Evolutionary conservation across 1,140 invertebrate genomes (phyloP).

Genomic region (Wasmannia auropunctata): DNA sequence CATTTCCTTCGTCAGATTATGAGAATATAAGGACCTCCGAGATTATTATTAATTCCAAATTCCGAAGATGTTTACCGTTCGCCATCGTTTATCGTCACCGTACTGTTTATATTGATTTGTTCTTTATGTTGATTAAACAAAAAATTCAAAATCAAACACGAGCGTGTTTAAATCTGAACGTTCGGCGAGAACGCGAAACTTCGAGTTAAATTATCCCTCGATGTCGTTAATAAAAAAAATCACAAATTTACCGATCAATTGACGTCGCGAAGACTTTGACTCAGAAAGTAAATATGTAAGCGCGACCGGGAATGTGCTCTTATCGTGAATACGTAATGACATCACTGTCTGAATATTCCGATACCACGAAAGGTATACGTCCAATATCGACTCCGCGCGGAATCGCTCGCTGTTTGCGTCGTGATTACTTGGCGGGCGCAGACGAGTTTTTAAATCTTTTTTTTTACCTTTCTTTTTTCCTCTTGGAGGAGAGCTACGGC

Average conservation of each 20-base stretch:
- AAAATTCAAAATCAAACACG: neutral
- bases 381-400: neutral
- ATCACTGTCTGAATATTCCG: slow-evolving; percentile 37
- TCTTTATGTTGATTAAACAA: slow-evolving; percentile 11
- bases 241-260: slow-evolving; percentile 27
- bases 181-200: neutral
- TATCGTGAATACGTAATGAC: slow-evolving; percentile 38
- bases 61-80: neutral
- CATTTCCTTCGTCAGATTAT: neutral
- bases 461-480: neutral
- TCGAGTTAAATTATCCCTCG: neutral
- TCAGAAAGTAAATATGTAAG: slow-evolving; percentile 32
- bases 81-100: neutral
- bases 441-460: neutral
- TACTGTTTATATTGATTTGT: neutral
- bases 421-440: neutral
- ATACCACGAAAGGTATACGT: slow-evolving; percentile 20
- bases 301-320: slow-evolving; percentile 20
- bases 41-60: neutral
- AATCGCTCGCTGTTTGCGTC: neutral
- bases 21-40: neutral
- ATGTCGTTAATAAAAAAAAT: slow-evolving; percentile 32
- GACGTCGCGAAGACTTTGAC: slow-evolving; percentile 2
- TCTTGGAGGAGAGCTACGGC: neutral
- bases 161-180: neutral